Evolutionary conservation across 2,797 vertebrate species (phyloP).

Genomic region (Limosa lapponica): DNA sequence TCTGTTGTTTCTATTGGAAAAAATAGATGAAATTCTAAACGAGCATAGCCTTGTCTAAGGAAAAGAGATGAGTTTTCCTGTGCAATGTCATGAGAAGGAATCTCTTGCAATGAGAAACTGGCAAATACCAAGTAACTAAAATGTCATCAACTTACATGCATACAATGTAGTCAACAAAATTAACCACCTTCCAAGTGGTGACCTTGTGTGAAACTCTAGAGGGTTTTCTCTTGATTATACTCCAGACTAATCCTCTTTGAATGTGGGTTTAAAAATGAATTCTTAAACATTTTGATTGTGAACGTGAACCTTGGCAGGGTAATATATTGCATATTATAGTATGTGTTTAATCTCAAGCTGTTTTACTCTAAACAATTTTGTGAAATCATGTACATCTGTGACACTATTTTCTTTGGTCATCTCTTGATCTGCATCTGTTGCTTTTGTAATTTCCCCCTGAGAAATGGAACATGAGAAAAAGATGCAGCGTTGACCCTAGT

Average conservation of each 20-base stretch:
- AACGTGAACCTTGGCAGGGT: neutral
- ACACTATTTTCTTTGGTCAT: neutral
- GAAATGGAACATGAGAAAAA: neutral
- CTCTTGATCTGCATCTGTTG: neutral
- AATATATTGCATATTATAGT: neutral
- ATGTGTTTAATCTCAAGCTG: neutral
- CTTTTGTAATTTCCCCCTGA: neutral
- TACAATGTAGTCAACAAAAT: neutral
- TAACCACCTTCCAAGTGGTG: neutral
- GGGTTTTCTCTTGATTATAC: slow-evolving; percentile 1
- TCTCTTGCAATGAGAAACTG: neutral
- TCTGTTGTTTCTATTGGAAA: neutral
- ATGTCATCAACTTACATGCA: neutral
- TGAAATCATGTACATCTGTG: neutral
- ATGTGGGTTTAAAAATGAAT: neutral
- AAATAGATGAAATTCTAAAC: neutral
- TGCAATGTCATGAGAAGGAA: neutral
- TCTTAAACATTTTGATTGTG: neutral
- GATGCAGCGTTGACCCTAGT: neutral
- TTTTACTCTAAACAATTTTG: neutral
- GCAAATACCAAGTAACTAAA: neutral
- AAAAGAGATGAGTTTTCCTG: neutral
- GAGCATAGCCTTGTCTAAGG: rapidly evolving
- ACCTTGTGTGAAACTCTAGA: neutral
- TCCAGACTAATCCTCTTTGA: slow-evolving; percentile 12